These are phyloP conservation scores for Drosophila lowei DNA, from an alignment of 1,140 invertebrate species.

Conservation along the genomic window DNA sequence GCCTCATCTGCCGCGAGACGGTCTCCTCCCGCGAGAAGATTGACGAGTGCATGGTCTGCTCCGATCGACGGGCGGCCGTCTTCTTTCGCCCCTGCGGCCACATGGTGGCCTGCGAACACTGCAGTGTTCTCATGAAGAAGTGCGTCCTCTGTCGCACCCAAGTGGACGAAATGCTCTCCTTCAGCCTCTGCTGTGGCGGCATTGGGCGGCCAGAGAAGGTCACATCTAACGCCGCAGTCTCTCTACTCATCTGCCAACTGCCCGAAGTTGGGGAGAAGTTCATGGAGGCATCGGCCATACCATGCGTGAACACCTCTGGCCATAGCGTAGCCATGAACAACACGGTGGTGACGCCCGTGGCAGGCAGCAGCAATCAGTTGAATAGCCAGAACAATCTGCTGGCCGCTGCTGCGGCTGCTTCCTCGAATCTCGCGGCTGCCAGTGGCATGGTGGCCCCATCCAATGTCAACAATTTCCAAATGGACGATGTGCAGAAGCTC, in stretches of 20 bases:
- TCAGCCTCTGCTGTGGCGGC: slow-evolving; percentile 88
- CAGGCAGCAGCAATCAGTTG: slow-evolving; percentile 63
- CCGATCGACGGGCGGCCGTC: slow-evolving; percentile 94
- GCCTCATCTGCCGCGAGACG: slow-evolving; percentile 94
- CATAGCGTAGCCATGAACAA: slow-evolving; percentile 81
- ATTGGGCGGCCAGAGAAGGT: slow-evolving; percentile 85
- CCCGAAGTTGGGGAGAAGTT: slow-evolving; percentile 44
- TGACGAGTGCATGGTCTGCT: slow-evolving; percentile 98
- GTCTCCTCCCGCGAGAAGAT: slow-evolving; percentile 92
- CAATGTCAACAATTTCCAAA: slow-evolving; percentile 83
- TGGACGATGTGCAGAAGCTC: slow-evolving; percentile 94
- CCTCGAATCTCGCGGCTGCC: slow-evolving; percentile 35
- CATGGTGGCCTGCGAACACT: slow-evolving; percentile 96
- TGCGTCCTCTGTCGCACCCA: slow-evolving; percentile 96
- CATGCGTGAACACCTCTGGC: slow-evolving; percentile 71
- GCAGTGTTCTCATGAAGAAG: slow-evolving; percentile 97
- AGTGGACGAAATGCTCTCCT: slow-evolving; percentile 90
- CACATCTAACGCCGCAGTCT: slow-evolving; percentile 9
- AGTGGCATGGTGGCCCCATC: slow-evolving; percentile 67
- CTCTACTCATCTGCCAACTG: slow-evolving; percentile 1
- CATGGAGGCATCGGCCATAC: slow-evolving; percentile 38
- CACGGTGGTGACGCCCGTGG: slow-evolving; percentile 72
- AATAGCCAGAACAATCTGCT: slow-evolving; percentile 76
- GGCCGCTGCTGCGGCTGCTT: slow-evolving; percentile 48
- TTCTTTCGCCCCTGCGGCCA: slow-evolving; percentile 97